phyloP scores from a whole-genome alignment of 2,113 vertebrate genomes.

The Myotis brandtii region DNA sequence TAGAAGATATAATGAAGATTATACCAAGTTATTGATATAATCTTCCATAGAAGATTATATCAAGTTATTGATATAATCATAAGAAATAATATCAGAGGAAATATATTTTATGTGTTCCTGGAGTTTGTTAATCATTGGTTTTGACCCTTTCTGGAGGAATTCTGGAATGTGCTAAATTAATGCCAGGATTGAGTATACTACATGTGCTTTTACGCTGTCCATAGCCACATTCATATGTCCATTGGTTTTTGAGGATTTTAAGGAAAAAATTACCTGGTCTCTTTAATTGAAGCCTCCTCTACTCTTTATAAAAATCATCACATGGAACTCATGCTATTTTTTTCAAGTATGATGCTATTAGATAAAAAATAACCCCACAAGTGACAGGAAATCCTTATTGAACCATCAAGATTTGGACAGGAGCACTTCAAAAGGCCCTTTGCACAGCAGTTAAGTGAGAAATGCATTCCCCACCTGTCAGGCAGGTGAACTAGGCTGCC shows the following conservation, averaged over 20 bases:
- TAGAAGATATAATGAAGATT: background rate
- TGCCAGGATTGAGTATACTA: background rate
- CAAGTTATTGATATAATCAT: background rate
- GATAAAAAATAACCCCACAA: background rate
- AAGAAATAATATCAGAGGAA: background rate
- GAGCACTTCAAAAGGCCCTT: background rate
- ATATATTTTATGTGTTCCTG: background rate
- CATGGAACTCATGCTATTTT: background rate
- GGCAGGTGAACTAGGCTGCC: background rate
- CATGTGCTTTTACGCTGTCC: background rate
- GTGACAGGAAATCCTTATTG: background rate
- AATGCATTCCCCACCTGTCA: background rate
- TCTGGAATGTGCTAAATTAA: background rate
- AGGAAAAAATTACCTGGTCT: background rate
- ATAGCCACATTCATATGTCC: background rate
- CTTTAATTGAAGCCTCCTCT: background rate
- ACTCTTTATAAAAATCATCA: background rate
- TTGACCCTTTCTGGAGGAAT: background rate
- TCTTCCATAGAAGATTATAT: too few species aligned
- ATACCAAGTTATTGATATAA: too few species aligned
- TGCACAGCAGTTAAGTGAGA: background rate
- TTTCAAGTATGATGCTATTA: background rate
- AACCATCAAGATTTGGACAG: background rate
- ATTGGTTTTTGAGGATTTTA: background rate
- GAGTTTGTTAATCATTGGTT: background rate